Evolutionary conservation across 2,113 vertebrate species (phyloP).

Genomic region (Lontra canadensis): DNA sequence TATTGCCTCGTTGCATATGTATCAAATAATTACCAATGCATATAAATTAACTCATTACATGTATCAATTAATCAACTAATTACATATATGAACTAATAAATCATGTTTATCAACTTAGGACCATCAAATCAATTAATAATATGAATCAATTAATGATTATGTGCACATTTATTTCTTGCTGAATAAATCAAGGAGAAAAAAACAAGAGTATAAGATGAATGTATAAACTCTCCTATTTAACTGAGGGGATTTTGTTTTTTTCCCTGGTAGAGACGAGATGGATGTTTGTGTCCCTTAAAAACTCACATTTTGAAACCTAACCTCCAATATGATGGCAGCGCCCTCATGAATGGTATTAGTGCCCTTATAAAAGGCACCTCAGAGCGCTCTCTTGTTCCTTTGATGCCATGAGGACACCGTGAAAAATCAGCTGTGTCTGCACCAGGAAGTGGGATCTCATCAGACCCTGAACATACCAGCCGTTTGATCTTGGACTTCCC

Average conservation of each 20-base stretch:
- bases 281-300: background rate
- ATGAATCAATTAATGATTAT: background rate
- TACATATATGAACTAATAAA: background rate
- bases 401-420: background rate
- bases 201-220: background rate
- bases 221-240: background rate
- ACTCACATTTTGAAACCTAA: background rate
- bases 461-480: too few species aligned
- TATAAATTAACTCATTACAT: background rate
- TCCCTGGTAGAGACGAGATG: background rate
- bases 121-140: background rate
- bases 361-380: background rate
- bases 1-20: background rate
- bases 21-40: background rate
- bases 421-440: background rate
- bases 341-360: background rate
- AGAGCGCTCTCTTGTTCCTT: background rate
- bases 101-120: background rate
- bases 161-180: background rate
- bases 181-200: background rate
- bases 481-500: background rate
- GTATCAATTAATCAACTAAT: background rate
- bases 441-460: background rate
- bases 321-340: background rate
- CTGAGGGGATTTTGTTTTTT: background rate